Base-by-base conservation (phyloP, 2,797 vertebrate genomes). In the Babyrousa celebensis region DNA sequence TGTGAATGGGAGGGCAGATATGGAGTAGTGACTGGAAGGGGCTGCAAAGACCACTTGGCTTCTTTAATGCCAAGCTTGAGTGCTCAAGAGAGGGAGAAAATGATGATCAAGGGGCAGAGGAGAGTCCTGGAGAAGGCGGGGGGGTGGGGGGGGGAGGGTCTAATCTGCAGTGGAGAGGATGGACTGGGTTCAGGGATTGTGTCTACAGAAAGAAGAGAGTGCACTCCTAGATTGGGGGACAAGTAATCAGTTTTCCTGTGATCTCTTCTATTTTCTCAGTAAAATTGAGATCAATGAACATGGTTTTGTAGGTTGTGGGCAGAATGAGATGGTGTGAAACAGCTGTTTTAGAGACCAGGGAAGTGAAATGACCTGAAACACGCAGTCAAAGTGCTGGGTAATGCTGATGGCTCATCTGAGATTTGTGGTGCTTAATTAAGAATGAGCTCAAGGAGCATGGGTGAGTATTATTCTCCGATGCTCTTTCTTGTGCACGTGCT, bases 221-320 rank as follows among this genome's bases (percentile, higher is more conserved):
- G 9, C 40, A 40, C 7, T 29, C 14, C 21, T 63, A 74, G 82
- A 75, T 36, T 21, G 65, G 18, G 29, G 20, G 32, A 78, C 32
- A 67, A 25, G n/a, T n/a, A 27, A 58, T 85, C 29, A 83, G 40
- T 15, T 94, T 1, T 78, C 62, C 36, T 78, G 20, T 58, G 72
- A 78, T 84, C 83, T 94, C 56, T 78, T 89, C 72, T 60, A 10
- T 78, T 74, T 79, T 87, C 36, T 89, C n/a, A 79, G 54, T 32
- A 65, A 75, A 21, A 92, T 18, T 74, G 58, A 85, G 62, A 93
- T 6, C 71, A 52, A 32, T 17, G 16, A 88, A 10, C 8, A 20
- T 16, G 27, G 15, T 48, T 79, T 32, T 21, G 20, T 54, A 93
- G 40, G 40, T 71, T 54, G 43, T 10, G 56, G 48, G 43, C 78